Evolutionary conservation across 1,140 invertebrate genomes (phyloP), one percentile per base, ranked within the genome.

Genomic region (Saxidomus purpurata): DNA sequence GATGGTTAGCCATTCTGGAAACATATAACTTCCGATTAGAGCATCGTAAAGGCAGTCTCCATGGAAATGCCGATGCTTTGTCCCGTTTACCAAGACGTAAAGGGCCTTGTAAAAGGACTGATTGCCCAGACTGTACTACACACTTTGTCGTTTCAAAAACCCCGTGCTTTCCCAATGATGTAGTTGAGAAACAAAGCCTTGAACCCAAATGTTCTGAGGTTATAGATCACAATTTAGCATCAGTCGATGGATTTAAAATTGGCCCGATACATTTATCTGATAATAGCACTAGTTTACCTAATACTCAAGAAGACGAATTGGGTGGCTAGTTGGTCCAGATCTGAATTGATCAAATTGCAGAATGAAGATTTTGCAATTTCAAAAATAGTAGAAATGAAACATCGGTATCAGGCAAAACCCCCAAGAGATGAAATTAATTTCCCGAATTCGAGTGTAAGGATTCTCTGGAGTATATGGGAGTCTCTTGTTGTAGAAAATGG

Each of bases 61-160:
- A 87, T 77, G 49, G 28, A 11, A 87, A 87, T 87, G 84, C 84
- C 34, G 84, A 77, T 77, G 43, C 47, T 13, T 40, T 87, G 36
- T 77, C 69, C 2, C 47, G 84, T 8, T 59, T 59, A 59, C 52
- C 52, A 11, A 59, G 8, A 22, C 52, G 52, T 59, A 59, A 59
- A 22, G 19, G 52, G 52, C 52, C 52, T 59, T 59, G 52, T 59
- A 59, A 59, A 22, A 59, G 52, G 19, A 59, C 52, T 59, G 52
- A 59, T 22, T 59, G 52, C 19, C 52, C 52, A 59, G 52, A 59
- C 19, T 59, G 52, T 59, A 59, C 52, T 11, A 59, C 52, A 59
- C 8, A 59, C 19, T 59, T 59, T 59, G 19, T 59, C 19, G 19
- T 59, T 59, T 17, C 52, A 8, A 59, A 59, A 8, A 59, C 52